These are phyloP conservation scores for Chydorus sphaericus DNA, from an alignment of 2,888 invertebrate species.

Conservation along the genomic window DNA sequence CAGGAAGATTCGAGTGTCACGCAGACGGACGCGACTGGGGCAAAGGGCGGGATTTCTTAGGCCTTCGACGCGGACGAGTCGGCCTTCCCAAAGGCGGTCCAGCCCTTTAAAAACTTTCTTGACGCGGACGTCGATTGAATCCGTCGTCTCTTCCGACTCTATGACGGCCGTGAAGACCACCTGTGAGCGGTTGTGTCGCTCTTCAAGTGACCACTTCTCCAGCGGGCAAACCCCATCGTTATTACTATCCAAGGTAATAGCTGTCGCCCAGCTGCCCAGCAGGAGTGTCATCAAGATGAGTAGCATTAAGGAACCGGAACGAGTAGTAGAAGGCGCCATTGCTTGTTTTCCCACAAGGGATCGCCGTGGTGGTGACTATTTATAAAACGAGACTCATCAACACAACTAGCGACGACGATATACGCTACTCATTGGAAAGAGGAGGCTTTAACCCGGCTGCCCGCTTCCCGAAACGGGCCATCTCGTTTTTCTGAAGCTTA, in stretches of 20 bases:
- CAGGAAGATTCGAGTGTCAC: slow-evolving; percentile 10
- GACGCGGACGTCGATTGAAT: background rate
- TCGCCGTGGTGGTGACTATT: background rate
- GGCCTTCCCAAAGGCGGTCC: background rate
- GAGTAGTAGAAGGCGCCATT: too few species aligned
- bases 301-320: too few species aligned
- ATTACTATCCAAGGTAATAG: too few species aligned
- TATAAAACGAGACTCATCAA: slow-evolving; percentile 5
- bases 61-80: background rate
- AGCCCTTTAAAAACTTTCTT: background rate
- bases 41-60: background rate
- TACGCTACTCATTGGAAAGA: too few species aligned
- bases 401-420: too few species aligned
- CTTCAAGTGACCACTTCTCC: slow-evolving; percentile 5
- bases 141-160: background rate
- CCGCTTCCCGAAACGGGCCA: too few species aligned
- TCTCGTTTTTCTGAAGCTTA: too few species aligned
- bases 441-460: too few species aligned
- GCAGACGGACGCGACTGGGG: background rate
- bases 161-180: slow-evolving; percentile 7
- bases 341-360: too few species aligned
- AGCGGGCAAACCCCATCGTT: too few species aligned
- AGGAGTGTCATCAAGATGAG: background rate
- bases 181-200: background rate
- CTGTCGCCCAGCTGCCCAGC: too few species aligned